Percentiles rank a stretch among this genome's conserved stretches.
phyloP scores from a whole-genome alignment of 2,113 vertebrate genomes.

The Triplophysa rosa region DNA sequence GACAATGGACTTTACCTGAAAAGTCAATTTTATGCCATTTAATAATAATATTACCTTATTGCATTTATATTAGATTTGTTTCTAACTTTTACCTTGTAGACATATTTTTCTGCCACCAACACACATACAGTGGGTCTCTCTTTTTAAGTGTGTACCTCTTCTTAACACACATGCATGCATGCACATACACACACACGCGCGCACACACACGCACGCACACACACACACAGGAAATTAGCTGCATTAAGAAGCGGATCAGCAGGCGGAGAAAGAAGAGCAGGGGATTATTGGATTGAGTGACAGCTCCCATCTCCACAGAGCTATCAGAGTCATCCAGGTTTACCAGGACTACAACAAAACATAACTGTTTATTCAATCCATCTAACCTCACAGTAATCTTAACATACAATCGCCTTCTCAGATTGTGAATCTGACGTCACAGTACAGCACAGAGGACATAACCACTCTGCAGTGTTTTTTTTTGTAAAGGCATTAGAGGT shows the following conservation, averaged over 20 bases:
- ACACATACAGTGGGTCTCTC: background rate
- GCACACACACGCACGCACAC: constrained; percentile 1
- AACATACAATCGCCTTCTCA: constrained; percentile 7
- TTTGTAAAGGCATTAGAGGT: background rate
- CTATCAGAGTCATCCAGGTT: constrained; percentile 63
- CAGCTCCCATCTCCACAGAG: constrained; percentile 72
- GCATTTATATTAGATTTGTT: too few relatives aligned
- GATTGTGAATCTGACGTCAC: constrained; percentile 26
- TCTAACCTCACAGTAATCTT: constrained; percentile 36
- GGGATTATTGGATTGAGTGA: constrained; percentile 76
- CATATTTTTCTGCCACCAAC: background rate
- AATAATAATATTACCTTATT: too few relatives aligned
- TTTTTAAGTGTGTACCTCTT: background rate
- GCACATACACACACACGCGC: too few relatives aligned
- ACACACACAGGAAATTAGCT: constrained; percentile 73
- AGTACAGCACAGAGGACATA: constrained; percentile 4
- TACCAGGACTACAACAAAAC: constrained; percentile 69
- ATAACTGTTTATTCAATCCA: constrained; percentile 64
- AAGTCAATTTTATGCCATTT: too few relatives aligned
- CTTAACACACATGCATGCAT: constrained; percentile 15
- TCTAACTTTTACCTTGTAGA: too few relatives aligned
- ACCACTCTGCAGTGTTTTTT: background rate
- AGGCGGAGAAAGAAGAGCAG: constrained; percentile 71
- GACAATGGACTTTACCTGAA: too few relatives aligned
- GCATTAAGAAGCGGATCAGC: constrained; percentile 80